Evolutionary conservation across 2,888 invertebrate species (phyloP), one percentile per base, ranked within the genome.

Genomic region (Lissocephala sabroskyi): DNA sequence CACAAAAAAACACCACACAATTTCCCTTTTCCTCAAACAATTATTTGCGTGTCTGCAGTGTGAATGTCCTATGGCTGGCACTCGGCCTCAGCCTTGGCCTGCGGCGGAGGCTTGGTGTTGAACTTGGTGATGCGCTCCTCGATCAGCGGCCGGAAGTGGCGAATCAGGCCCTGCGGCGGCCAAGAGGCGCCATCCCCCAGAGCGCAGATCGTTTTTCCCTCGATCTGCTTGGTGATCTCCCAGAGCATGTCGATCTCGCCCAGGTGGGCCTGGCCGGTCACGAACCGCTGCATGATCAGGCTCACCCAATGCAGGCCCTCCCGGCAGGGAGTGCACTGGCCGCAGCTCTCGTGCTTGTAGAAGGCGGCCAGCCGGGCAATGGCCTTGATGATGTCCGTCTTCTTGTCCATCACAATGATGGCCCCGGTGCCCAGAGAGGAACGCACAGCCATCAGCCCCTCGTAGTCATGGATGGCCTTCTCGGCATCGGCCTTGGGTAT

Each of bases 261-360:
- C 1, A 91, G 89, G 62, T 91, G 90, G 0, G 96, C 98, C 82
- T 97, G 93, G 35, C 98, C 98, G 36, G 92, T 90, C 16, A 96
- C 91, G 79, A 93, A 89, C 83, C 90, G 70, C 23, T 73, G 87
- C 88, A 94, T 90, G 70, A 94, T 90, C 85, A 95, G 94, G 85
- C 92, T 91, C 91, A 97, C 93, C 97, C 97, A 97, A 23, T 89
- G 89, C 49, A 94, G 92, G 29, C 98, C 98, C 86, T 99, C 98
- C 54, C 98, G 89, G 83, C 98, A 99, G 2, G 98, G 98, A 45
- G 98, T 98, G 85, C 98, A 99, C 86, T 98, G 98, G 1, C 98
- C 98, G 82, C 98, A 98, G 30, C 96, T 97, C 86, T 99, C 98
- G 84, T 98, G 98, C 82, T 98, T 96, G 87, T 99, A 99, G 87